Evolutionary conservation across 2,888 invertebrate species (phyloP).

Genomic region (Petrophora chlorosata): DNA sequence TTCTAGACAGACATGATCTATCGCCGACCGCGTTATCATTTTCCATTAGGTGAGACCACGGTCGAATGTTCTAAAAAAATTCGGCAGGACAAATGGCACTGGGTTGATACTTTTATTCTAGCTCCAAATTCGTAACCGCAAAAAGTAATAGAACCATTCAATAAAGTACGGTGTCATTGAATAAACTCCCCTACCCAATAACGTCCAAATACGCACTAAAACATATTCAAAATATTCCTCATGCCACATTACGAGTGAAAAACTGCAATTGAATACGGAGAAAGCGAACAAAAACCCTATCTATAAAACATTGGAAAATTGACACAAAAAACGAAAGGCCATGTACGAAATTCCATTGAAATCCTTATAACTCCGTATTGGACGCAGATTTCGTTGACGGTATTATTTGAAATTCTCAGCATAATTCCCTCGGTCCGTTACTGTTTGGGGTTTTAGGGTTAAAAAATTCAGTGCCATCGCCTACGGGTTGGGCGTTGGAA

Average conservation of each 20-base stretch:
- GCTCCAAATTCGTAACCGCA: neutral
- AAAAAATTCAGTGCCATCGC: neutral
- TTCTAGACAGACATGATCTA: too few species aligned
- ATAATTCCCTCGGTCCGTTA: constrained; percentile 3
- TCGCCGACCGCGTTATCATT: too few species aligned
- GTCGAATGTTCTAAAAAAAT: too few species aligned
- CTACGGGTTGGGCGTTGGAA: too few species aligned
- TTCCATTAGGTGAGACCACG: too few species aligned
- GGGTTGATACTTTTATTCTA: too few species aligned
- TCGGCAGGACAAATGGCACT: too few species aligned
- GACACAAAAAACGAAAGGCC: constrained; percentile 29
- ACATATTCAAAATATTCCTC: constrained; percentile 41
- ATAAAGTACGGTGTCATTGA: too few species aligned
- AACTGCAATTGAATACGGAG: constrained; percentile 41
- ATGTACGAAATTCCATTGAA: constrained; percentile 21
- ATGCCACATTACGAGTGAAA: constrained; percentile 35
- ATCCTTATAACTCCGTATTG: constrained; percentile 21
- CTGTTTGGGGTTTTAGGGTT: constrained; percentile 8
- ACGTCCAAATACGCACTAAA: constrained; percentile 1
- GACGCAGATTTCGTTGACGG: constrained; percentile 15
- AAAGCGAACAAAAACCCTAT: constrained; percentile 23
- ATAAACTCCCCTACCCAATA: neutral
- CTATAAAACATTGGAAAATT: constrained; percentile 40
- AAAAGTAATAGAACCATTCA: neutral
- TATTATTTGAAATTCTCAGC: constrained; percentile 13